Conservation (phyloP, 2,888 invertebrate genomes). For the Dynastes tityus region DNA sequence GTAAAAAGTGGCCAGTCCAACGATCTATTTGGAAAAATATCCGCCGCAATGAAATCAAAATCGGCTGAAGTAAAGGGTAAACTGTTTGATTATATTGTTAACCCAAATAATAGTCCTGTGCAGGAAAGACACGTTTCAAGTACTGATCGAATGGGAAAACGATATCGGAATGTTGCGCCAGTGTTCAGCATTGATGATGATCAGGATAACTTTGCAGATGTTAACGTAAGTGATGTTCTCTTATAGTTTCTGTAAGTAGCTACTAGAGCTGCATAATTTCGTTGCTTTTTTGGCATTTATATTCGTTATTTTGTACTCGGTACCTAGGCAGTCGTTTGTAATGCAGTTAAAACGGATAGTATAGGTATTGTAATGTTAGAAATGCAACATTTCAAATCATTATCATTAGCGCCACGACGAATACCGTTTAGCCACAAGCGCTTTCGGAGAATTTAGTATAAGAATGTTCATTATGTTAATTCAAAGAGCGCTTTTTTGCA, state of each 20-base stretch:
- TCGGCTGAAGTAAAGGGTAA: constrained; percentile 94
- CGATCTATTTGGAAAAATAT: constrained; percentile 87
- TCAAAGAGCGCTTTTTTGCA: constrained; percentile 7
- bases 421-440: too few species aligned
- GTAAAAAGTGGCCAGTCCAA: constrained; percentile 69
- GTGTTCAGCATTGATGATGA: constrained; percentile 97
- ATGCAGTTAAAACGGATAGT: too few species aligned
- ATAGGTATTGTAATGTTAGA: too few species aligned
- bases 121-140: constrained; percentile 89
- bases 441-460: constrained; percentile 56
- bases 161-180: constrained; percentile 91
- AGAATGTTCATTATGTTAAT: background rate
- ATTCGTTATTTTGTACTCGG: too few species aligned
- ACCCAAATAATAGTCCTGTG: constrained; percentile 78
- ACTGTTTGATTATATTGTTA: constrained; percentile 94
- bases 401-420: too few species aligned
- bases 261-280: too few species aligned
- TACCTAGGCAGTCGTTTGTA: too few species aligned
- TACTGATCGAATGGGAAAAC: constrained; percentile 86
- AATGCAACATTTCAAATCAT: too few species aligned
- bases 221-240: constrained; percentile 63
- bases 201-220: constrained; percentile 74
- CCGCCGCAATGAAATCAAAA: constrained; percentile 91
- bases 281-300: too few species aligned
- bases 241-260: too few species aligned